These are phyloP conservation scores for Regulus satrapa DNA, from an alignment of 2,113 vertebrate species.

Conservation along the genomic window DNA sequence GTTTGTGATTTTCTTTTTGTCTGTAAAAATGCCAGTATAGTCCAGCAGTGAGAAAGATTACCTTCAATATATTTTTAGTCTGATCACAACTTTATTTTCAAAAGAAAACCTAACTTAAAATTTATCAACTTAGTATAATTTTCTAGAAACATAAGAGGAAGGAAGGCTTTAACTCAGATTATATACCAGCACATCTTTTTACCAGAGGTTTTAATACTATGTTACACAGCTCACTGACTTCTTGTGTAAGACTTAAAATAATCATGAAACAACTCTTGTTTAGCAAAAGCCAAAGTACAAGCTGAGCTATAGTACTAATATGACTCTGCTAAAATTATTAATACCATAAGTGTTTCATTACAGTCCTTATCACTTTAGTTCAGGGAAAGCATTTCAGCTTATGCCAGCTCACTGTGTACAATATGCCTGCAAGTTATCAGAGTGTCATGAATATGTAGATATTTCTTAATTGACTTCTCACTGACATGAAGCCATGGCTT, in stretches of 20 bases:
- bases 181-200: neutral
- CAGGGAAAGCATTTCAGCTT: conserved; percentile 6
- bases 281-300: neutral
- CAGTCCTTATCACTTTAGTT: conserved; percentile 30
- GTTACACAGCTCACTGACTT: neutral
- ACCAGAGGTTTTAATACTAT: neutral
- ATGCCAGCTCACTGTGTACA: neutral
- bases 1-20: neutral
- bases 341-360: neutral
- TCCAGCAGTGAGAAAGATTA: neutral
- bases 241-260: conserved; percentile 22
- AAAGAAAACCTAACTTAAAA: neutral
- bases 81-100: neutral
- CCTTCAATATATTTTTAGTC: neutral
- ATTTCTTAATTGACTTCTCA: conserved; percentile 18
- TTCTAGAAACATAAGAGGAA: neutral
- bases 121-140: neutral
- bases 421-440: neutral
- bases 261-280: conserved; percentile 1
- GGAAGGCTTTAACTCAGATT: neutral
- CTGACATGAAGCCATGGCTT: neutral
- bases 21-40: neutral
- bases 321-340: conserved; percentile 22
- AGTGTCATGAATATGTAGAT: conserved; percentile 41
- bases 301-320: neutral